These are phyloP conservation scores for Mylabris sibirica DNA, from an alignment of 2,888 invertebrate genomes.

Conservation along the genomic window DNA sequence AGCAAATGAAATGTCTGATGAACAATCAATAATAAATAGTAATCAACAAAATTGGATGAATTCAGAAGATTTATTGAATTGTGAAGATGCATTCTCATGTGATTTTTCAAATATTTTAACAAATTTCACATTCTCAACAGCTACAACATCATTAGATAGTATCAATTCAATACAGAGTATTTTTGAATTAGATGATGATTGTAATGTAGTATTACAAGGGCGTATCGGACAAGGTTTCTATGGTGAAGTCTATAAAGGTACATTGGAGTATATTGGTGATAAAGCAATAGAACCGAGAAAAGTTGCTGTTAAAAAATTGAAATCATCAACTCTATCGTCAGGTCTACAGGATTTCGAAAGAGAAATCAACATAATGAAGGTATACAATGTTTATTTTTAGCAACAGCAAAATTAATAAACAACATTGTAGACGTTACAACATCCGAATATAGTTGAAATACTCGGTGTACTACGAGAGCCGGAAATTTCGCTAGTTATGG, in stretches of 20 bases:
- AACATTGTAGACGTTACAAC: conserved; percentile 73
- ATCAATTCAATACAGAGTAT: conserved; percentile 64
- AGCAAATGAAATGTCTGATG: conserved; percentile 28
- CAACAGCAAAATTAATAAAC: neutral
- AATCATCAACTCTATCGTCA: conserved; percentile 62
- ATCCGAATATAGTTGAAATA: conserved; percentile 89
- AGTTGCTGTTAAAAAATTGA: conserved; percentile 75
- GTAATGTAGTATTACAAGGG: conserved; percentile 68
- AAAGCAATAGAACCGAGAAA: conserved; percentile 63
- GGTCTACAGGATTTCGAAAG: conserved; percentile 78
- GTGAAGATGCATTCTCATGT: conserved; percentile 53
- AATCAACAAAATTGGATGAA: conserved; percentile 34
- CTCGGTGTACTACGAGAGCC: conserved; percentile 81
- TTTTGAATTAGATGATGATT: conserved; percentile 67
- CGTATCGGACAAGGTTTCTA: conserved; percentile 80
- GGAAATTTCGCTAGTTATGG: conserved; percentile 86
- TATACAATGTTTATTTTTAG: conserved; percentile 49
- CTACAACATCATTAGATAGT: conserved; percentile 58
- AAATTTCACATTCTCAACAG: conserved; percentile 55
- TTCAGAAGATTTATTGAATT: conserved; percentile 47
- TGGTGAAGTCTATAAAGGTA: conserved; percentile 84
- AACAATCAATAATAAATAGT: conserved; percentile 5
- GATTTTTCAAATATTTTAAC: conserved; percentile 57
- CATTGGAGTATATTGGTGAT: conserved; percentile 67
- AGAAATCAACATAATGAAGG: conserved; percentile 90